These are phyloP conservation scores for Amaurobius ferox DNA, from an alignment of 2,888 invertebrate genomes.

Conservation along the genomic window DNA sequence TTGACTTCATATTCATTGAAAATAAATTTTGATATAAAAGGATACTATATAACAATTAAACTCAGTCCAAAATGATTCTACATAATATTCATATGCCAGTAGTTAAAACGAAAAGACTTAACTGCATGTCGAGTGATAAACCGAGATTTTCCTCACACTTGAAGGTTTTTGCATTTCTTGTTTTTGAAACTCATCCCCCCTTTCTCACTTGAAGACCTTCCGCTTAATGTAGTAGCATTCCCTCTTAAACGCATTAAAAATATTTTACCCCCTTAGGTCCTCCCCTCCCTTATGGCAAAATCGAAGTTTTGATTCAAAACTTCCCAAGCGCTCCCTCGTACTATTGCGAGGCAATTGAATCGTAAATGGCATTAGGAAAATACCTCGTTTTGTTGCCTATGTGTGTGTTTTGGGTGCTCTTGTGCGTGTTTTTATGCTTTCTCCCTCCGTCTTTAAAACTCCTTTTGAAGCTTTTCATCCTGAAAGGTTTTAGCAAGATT, in stretches of 20 bases:
- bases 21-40: no score
- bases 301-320: slow-evolving; percentile 52
- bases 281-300: slow-evolving; percentile 55
- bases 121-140: no score
- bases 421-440: neutral
- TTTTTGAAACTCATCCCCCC: neutral
- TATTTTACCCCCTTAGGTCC: slow-evolving; percentile 26
- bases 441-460: slow-evolving; percentile 37
- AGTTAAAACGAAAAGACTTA: no score
- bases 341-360: slow-evolving; percentile 53
- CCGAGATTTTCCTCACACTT: neutral
- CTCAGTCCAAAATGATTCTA: no score
- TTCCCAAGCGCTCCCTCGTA: slow-evolving; percentile 22
- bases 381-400: slow-evolving; percentile 24
- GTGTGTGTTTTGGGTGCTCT: neutral
- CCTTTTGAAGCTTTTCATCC: slow-evolving; percentile 53
- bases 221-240: slow-evolving; percentile 53
- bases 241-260: slow-evolving; percentile 65
- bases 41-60: no score
- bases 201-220: neutral
- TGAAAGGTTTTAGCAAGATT: slow-evolving; percentile 67
- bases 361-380: slow-evolving; percentile 68
- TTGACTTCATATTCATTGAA: no score
- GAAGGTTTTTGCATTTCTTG: neutral
- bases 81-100: no score